Evolutionary conservation across 2,113 vertebrate genomes (phyloP), one percentile per base, ranked within the genome.

Genomic region (Neolamprologus modestus): DNA sequence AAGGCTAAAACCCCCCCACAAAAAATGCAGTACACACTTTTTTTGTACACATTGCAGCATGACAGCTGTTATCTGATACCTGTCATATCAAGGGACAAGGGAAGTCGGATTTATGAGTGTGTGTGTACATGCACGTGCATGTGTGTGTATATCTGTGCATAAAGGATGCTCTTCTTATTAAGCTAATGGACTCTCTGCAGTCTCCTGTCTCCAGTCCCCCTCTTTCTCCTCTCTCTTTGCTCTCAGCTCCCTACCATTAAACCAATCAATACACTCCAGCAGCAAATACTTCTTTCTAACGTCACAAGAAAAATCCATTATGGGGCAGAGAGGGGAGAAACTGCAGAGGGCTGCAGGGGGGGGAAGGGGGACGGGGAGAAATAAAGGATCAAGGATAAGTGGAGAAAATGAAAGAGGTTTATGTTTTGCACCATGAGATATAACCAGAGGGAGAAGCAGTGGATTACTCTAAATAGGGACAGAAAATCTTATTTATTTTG

Each of bases 231-330:
- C 88, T 92, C 92, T 87, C 86, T 81, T 54, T 91, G 86, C 88
- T 92, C 91, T 88, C 89, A 93, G 90, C 86, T 88, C 88, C 78
- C 92, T 71, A 83, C 95, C 95, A 96, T 96, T 96, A 96, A 94
- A 94, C 86, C 91, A 92, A 96, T 96, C 95, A 95, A 96, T 96
- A 95, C 92, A 95, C 94, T 95, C 95, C 91, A 89, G 91, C 90
- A 92, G 90, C 90, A 93, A 95, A 95, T 95, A 92, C 89, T 92
- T 95, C 92, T 91, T 94, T 92, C 93, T 86, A 92, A 88, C 85
- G 90, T 96, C 95, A 95, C 91, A 90, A 93, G 91, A 94, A 94
- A 94, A 96, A 96, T 95, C 95, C 93, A 96, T 96, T 95, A 94
- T 84, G 88, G 87, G 88, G 50, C 84, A 88, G 82, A 91, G 92